Conservation (phyloP, 2,113 vertebrate genomes). For the Ascaphus truei region DNA sequence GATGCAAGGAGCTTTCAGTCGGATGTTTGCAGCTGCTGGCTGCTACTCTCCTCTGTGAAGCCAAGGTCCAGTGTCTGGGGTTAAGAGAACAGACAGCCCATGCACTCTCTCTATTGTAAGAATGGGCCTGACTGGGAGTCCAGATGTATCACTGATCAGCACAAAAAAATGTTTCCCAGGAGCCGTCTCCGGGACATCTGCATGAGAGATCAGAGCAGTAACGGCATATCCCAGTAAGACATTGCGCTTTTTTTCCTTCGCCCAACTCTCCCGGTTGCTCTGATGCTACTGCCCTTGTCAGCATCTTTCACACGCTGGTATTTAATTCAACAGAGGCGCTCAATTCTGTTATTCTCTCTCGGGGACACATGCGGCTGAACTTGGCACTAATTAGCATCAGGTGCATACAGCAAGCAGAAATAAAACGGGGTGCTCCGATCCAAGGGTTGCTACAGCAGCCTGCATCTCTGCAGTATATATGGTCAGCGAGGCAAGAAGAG, state of each 20-base stretch:
- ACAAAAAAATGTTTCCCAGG: neutral
- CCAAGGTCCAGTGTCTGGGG: neutral
- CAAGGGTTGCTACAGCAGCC: no score
- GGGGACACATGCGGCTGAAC: neutral
- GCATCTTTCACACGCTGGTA: neutral
- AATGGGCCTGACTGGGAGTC: neutral
- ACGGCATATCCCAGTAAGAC: no score
- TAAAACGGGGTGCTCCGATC: no score
- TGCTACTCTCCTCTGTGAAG: slow-evolving; percentile 64
- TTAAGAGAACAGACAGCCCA: neutral
- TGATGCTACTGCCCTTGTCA: neutral
- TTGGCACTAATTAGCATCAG: neutral
- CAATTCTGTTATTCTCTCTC: neutral
- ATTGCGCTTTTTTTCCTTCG: no score
- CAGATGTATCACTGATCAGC: neutral
- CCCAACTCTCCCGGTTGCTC: no score
- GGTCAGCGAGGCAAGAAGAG: no score
- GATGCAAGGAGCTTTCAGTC: slow-evolving; percentile 92
- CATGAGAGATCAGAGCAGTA: neutral
- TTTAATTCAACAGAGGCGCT: neutral
- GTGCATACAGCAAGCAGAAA: no score
- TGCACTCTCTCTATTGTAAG: neutral
- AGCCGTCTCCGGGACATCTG: neutral
- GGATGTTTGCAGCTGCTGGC: slow-evolving; percentile 98
- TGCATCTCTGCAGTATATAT: no score